Evolutionary conservation across 2,797 vertebrate species (phyloP), one percentile per base, ranked within the genome.

Genomic region (Karalla daura): DNA sequence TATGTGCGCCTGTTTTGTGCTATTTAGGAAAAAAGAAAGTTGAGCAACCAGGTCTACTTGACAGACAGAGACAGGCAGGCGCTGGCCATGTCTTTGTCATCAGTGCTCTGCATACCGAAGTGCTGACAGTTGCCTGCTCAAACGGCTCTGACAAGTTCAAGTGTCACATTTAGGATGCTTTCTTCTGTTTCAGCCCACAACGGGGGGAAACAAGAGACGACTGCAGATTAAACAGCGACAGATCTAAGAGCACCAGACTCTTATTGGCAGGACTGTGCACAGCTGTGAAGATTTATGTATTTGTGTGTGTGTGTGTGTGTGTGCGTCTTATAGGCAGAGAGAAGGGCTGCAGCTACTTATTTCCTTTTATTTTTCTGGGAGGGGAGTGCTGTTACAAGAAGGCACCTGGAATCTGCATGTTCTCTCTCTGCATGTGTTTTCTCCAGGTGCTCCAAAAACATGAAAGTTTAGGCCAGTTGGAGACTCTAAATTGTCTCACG

Each of bases 71-170:
- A 77, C 74, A 74, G 63, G 46, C 83, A 83, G 76, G 66, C 67
- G 56, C 78, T 62, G 65, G 76, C 79, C 76, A 45, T 50, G 76
- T 81, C 80, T 87, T 84, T 83, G 81, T 89, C 78, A 61, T 88
- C 75, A 63, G 45, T 20, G 24, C 39, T 75, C 81, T 64, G 30
- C 89, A 91, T 93, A 86, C 91, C 90, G 80, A 84, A 83, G 79
- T 32, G 79, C 75, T 90, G 89, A 84, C 91, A 82, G 87, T 84
- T 45, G 51, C 83, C 62, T 67, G 76, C 75, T 60, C 67, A 74
- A 91, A 84, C 53, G 47, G 80, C 90, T 79, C 83, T 40, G 81
- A 88, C 90, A 87, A 91, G 92, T 92, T 90, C 88, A 89, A 90
- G 85, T 90, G 88, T 91, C 87, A 86, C 77, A 51, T 86, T 90